Base-by-base conservation (phyloP, 1,140 invertebrate species). In the Drosophila hydei region DNA sequence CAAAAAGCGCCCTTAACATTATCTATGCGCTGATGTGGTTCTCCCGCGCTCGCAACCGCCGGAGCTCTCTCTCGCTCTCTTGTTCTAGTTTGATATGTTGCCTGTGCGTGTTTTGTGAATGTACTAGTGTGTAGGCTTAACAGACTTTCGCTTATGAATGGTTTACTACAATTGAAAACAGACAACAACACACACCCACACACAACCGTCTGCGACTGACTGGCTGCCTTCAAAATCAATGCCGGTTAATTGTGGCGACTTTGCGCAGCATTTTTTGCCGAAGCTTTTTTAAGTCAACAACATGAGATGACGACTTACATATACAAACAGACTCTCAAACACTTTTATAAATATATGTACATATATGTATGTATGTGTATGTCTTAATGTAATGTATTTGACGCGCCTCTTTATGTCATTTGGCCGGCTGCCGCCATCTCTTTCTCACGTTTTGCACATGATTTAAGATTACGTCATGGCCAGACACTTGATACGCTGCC, bases 141-240 rank as follows among this genome's bases (percentile, higher is more conserved):
- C 60, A 67, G 54, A 54, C 50, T 55, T 67, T 54, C 58, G 62
- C 59, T 72, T 64, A 38, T 48, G 64, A 43, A 72, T 72, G 62
- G 38, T 12, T 7, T 25, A 27, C 25, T 47, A 65, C 62, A 72
- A 64, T 71, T 51, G 43, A 42, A 58, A 59, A 52, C 14, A 45
- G 25, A 55, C 51, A 65, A 33, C 40, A 76, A 23, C 55, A 58
- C 36, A 62, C 38, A 59, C 51, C 61, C 36, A 60, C 27, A 59
- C 2, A 33, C 4, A 63, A 27, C 21, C 23, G 11, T 45, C 36
- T 36, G 67, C 59, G 47, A 55, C n/a, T 50, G 59, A 73, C 45
- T 64, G 63, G 47, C 60, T 83, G 71, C 79, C 79, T 79, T 81
- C 79, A 56, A 71, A 83, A 83, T 79, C 79, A 83, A 83, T 83